Evolutionary conservation across 2,113 vertebrate genomes (phyloP), one percentile per base, ranked within the genome.

Genomic region (Pagrus major): DNA sequence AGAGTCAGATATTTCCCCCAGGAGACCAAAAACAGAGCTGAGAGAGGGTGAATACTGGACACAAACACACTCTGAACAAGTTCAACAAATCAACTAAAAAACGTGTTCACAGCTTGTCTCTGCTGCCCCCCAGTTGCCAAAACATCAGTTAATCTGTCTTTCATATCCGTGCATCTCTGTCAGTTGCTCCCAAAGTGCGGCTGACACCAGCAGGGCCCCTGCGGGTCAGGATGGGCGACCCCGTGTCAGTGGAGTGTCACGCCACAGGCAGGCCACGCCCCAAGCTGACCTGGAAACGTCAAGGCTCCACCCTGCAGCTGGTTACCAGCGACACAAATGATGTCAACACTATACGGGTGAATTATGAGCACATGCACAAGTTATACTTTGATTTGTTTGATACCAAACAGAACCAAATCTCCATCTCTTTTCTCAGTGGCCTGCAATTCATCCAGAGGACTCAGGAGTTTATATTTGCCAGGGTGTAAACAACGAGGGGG

Each of bases 401-500:
- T 2, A 8, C 41, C 23, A 23, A 10, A 42, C 4, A 9, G 3
- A 10, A 64, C 51, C 20, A 59, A 2, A 25, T 20, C 20, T 6
- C 15, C 41, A 7, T 27, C 18, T 88, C 29, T 67, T 46, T 55
- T 15, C 65, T 39, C 89, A 99, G 98, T 94, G 99, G 84, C 75
- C 85, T 0, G 94, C 93, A 0, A 92, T 93, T 3, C 94, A 95
- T 8, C 88, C 87, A 0, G 95, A 96, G 23, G 96, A 99, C 0
- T 80, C 95, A 0, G 98, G 98, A 4, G 94, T 93, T 58, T 99
- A 97, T 2, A 72, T 96, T 29, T 99, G 98, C 89, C 89, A 92
- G 0, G 97, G 96, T 0, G 94, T 95, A 74, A 99, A 96, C 29
- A 93, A 76, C 15, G 88, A 97, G 31, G 98, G 97, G 29, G 89